phyloP scores from a whole-genome alignment of 1,140 invertebrate genomes.

The Zaprionus camerounensis region DNA sequence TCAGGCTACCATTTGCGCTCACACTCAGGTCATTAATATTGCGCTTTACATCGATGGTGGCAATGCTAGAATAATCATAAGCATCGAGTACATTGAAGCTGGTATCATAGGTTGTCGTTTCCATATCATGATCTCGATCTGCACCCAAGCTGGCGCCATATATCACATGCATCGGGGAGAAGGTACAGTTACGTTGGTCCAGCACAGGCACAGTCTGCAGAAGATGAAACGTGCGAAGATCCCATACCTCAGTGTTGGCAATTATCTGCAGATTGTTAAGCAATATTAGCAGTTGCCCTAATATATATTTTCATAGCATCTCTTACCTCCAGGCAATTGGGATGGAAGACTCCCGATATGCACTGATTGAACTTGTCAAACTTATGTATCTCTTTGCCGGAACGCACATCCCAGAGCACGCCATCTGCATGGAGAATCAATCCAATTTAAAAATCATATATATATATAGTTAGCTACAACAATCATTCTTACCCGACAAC shows the following conservation, averaged over 20 bases:
- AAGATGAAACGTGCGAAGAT: slow-evolving; percentile 96
- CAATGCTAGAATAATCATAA: slow-evolving; percentile 96
- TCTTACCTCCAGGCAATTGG: slow-evolving; percentile 95
- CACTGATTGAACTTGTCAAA: slow-evolving; percentile 98
- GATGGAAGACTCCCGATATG: slow-evolving; percentile 98
- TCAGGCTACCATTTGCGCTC: slow-evolving; percentile 91
- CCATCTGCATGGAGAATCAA: slow-evolving; percentile 88
- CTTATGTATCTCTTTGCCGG: slow-evolving; percentile 95
- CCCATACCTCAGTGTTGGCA: slow-evolving; percentile 97
- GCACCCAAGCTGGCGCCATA: slow-evolving; percentile 85
- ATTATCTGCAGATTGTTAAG: slow-evolving; percentile 85
- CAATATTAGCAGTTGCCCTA: not conserved
- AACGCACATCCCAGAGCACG: slow-evolving; percentile 97
- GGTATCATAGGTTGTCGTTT: slow-evolving; percentile 85
- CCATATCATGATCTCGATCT: slow-evolving; percentile 85
- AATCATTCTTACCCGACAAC: slow-evolving; percentile 87
- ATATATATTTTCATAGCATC: not conserved
- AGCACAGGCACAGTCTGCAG: slow-evolving; percentile 96
- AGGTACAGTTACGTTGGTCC: slow-evolving; percentile 93
- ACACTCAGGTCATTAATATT: slow-evolving; percentile 91
- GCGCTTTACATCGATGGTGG: slow-evolving; percentile 94
- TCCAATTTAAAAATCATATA: not conserved
- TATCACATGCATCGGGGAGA: slow-evolving; percentile 88
- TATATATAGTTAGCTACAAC: not conserved
- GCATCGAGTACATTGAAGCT: slow-evolving; percentile 98